Evolutionary conservation across 2,113 vertebrate species (phyloP).

Genomic region (Platanista minor): DNA sequence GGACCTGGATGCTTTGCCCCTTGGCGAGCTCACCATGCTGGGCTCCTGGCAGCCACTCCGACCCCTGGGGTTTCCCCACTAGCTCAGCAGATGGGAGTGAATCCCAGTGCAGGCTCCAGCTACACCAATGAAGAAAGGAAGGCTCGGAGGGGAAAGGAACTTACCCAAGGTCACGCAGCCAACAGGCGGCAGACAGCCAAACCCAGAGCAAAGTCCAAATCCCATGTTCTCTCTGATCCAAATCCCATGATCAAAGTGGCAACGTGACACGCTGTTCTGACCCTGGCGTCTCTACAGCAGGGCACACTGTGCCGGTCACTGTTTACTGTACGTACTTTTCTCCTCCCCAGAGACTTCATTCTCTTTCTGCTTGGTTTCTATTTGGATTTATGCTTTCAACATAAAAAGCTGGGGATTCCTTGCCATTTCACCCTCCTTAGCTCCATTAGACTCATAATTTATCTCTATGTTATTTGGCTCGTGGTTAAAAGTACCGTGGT

Average conservation of each 20-base stretch:
- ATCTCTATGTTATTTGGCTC: background rate
- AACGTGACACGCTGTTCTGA: background rate
- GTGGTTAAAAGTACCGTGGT: background rate
- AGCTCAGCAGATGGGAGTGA: background rate
- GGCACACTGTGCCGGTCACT: background rate
- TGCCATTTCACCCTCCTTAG: background rate
- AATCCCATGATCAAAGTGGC: slow-evolving; percentile 30
- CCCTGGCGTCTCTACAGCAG: background rate
- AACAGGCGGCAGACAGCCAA: background rate
- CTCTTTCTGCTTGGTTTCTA: background rate
- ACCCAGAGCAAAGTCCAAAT: background rate
- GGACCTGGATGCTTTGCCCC: accelerated
- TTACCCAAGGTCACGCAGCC: background rate
- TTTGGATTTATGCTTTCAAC: background rate
- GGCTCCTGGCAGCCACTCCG: background rate
- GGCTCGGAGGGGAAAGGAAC: background rate
- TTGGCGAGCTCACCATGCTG: background rate
- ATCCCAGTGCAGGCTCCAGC: background rate
- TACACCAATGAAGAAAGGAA: background rate
- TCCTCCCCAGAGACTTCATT: background rate
- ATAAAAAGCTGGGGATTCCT: background rate
- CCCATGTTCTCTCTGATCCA: background rate
- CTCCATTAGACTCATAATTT: background rate
- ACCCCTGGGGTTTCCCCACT: background rate
- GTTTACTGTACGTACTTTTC: background rate